A percentile compares a stretch with the other conserved stretches of the same genome.
Conservation (phyloP, 2,113 vertebrate genomes). For the Lathamus discolor region DNA sequence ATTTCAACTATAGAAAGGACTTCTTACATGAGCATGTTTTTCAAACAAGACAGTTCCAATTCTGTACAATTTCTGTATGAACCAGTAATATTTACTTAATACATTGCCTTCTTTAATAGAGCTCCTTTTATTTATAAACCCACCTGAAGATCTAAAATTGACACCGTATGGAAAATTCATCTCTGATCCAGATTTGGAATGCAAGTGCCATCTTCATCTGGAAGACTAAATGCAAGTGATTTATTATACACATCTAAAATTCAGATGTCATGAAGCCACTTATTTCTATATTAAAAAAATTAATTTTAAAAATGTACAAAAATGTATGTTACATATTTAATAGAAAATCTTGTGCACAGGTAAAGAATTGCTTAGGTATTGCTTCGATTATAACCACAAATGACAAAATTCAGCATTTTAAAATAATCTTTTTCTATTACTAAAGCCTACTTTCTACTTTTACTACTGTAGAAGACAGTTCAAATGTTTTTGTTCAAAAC, state of each 20-base stretch:
- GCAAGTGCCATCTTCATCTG: not conserved
- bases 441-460: not conserved
- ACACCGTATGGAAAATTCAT: not conserved
- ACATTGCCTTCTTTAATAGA: not conserved
- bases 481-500: not conserved
- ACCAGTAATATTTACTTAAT: not conserved
- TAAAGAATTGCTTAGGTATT: constrained; percentile 14
- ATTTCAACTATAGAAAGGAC: not conserved
- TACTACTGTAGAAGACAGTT: not conserved
- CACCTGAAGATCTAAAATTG: not conserved
- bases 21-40: not conserved
- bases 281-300: not conserved
- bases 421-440: not conserved
- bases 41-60: not conserved
- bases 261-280: not conserved
- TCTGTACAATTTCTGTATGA: not conserved
- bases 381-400: constrained; percentile 11
- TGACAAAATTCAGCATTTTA: not conserved
- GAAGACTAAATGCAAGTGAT: not conserved
- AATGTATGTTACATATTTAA: not conserved
- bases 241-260: not conserved
- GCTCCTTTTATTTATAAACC: not conserved
- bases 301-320: not conserved
- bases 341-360: not conserved
- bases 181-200: not conserved